Percentiles rank a stretch among this genome's conserved stretches.
phyloP scores from a whole-genome alignment of 2,113 vertebrate species.

The Trinectes maculatus region DNA sequence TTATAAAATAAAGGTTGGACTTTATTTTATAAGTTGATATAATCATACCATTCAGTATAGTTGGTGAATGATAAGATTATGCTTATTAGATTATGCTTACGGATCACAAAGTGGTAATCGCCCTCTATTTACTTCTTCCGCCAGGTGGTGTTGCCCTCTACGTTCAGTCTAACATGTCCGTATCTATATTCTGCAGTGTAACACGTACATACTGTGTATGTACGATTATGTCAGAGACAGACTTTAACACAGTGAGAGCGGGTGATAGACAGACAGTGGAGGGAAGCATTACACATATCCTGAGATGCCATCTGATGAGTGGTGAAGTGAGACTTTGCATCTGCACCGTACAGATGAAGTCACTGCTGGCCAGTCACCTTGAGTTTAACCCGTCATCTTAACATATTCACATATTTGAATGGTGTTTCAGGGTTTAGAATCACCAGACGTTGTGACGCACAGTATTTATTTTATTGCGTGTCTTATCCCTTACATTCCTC shows the following conservation, averaged over 20 bases:
- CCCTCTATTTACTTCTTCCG: background rate
- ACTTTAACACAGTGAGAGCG: constrained; percentile 7
- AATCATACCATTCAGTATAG: background rate
- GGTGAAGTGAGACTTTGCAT: constrained; percentile 68
- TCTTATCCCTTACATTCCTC: background rate
- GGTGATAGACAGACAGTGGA: constrained; percentile 56
- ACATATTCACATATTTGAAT: background rate
- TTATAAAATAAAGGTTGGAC: too few species aligned
- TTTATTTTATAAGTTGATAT: background rate
- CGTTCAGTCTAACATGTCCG: background rate
- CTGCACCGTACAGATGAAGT: constrained; percentile 64
- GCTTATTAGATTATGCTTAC: background rate
- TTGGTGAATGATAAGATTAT: background rate
- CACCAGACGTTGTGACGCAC: background rate
- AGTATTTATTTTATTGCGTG: background rate
- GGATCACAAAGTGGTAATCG: background rate
- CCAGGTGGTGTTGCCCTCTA: background rate
- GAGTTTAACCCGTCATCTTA: constrained; percentile 47
- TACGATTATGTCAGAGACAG: constrained; percentile 27
- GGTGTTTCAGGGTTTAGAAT: background rate
- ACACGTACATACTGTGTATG: constrained; percentile 37
- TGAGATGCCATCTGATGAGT: constrained; percentile 65
- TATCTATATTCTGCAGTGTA: constrained; percentile 17
- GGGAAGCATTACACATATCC: constrained; percentile 40
- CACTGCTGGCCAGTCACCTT: constrained; percentile 47